Evolutionary conservation across 2,113 vertebrate species (phyloP), one percentile per base, ranked within the genome.

Genomic region (Desmodus rotundus): DNA sequence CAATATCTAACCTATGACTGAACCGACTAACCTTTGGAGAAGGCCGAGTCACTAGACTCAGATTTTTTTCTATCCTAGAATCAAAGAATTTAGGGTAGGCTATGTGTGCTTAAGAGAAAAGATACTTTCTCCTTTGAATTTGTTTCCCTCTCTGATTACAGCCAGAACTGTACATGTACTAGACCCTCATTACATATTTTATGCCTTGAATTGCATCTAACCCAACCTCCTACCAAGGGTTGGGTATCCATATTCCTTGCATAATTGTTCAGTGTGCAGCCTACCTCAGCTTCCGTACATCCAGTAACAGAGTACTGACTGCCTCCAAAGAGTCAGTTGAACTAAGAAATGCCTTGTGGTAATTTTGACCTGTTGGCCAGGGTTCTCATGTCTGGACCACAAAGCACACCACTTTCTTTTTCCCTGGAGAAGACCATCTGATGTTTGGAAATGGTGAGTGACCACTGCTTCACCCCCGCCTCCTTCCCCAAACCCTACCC

Each of bases 321-420:
- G 17, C 19, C 38, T 84, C 28, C 52, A 4, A 73, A 77, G 41
- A 72, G 11, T 50, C 33, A 67, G 63, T 65, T 88, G 50, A 92
- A 83, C 41, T 91, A 26, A 96, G 85, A 92, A 87, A 96, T 73
- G 50, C 24, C 47, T 95, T 45, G 10, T 82, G 72, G 43, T 92
- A 73, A 72, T 67, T 92, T 81, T 97, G 87, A 97, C 87, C 87
- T 87, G 76, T 24, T 93, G 84, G 73, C 43, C 45, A 90, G 76
- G 92, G 43, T 84, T 87, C 65, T 95, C 85, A 95, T 77, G 58
- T 96, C 73, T 94, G 73, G 67, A 90, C 78, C 91, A 86, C 95
- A 96, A 93, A 94, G 63, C 17, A 87, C 52, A 94, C 82, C 20
- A 24, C 45, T 26, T 36, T 33, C 43, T n/a, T 41, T 38, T 26